phyloP scores from a whole-genome alignment of 1,140 invertebrate species.

The Leptoteleia sp. region DNA sequence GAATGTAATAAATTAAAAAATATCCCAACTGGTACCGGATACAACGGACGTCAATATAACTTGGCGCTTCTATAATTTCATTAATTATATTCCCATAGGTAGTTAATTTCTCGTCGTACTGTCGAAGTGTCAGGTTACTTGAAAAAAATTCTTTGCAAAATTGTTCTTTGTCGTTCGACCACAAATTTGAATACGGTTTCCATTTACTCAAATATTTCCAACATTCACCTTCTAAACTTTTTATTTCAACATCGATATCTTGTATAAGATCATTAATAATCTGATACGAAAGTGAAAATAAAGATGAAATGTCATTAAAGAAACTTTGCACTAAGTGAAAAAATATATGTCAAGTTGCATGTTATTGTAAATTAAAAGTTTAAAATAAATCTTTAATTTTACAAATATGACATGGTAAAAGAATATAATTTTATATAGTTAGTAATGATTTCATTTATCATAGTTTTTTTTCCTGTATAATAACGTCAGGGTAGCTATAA shows the following conservation, averaged over 20 bases:
- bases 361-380: no score
- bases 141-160: slow-evolving; percentile 89
- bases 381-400: no score
- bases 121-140: slow-evolving; percentile 86
- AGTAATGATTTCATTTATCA: no score
- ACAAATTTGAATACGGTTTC: slow-evolving; percentile 90
- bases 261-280: slow-evolving; percentile 85
- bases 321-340: no score
- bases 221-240: slow-evolving; percentile 83
- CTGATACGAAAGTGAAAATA: slow-evolving; percentile 49
- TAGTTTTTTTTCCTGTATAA: no score
- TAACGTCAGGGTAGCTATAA: no score
- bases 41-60: slow-evolving; percentile 84
- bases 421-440: no score
- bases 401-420: no score
- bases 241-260: slow-evolving; percentile 85
- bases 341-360: no score
- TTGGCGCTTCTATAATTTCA: slow-evolving; percentile 84
- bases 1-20: slow-evolving; percentile 10
- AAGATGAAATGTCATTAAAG: no score
- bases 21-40: slow-evolving; percentile 81
- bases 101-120: slow-evolving; percentile 92
- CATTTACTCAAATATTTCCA: slow-evolving; percentile 86
- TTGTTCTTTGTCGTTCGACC: slow-evolving; percentile 89
- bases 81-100: slow-evolving; percentile 89